Evolutionary conservation across 2,797 vertebrate genomes (phyloP).

Genomic region (Tragopan temminckii): DNA sequence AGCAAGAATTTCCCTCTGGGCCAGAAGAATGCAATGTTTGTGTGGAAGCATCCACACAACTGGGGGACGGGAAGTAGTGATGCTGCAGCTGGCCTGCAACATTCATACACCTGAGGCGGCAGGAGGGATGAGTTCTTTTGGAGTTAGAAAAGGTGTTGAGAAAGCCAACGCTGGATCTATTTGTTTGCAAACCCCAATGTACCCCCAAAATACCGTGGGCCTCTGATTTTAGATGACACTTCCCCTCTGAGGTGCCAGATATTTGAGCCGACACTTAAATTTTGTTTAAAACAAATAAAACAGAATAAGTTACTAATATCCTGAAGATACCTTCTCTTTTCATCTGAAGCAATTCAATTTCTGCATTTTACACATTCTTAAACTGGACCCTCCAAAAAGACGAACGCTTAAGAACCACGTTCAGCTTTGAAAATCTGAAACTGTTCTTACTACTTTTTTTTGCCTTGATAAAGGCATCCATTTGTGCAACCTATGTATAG

Average conservation of each 20-base stretch:
- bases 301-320: not conserved
- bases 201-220: not conserved
- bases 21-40: constrained; percentile 66
- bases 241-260: not conserved
- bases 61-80: not conserved
- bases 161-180: not conserved
- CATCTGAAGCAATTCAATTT: not conserved
- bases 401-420: not conserved
- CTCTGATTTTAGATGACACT: not conserved
- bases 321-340: not conserved
- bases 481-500: constrained; percentile 66
- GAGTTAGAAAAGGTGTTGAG: not conserved
- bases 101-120: constrained; percentile 39
- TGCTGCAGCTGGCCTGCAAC: constrained; percentile 22
- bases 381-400: not conserved
- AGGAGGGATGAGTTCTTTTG: not conserved
- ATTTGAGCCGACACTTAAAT: not conserved
- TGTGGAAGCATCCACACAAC: constrained; percentile 15
- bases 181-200: not conserved
- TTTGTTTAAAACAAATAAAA: not conserved
- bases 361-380: not conserved
- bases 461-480: constrained; percentile 49
- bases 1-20: constrained; percentile 60
- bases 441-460: not conserved
- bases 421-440: constrained; percentile 33